Base-by-base conservation (phyloP, 2,888 invertebrate species). In the Sycophila texana region DNA sequence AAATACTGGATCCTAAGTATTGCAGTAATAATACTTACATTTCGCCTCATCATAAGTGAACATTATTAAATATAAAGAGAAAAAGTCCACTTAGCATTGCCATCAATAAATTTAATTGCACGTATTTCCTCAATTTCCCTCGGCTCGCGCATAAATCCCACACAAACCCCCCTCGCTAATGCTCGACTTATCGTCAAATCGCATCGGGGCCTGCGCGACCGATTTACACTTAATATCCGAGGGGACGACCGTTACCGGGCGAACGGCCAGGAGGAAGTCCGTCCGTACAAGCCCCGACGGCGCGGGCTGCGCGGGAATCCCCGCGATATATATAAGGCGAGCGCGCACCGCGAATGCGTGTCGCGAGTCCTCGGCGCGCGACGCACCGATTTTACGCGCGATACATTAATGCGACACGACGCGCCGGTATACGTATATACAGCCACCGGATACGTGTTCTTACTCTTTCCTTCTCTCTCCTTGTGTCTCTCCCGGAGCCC, bases 391-490 rank as follows among this genome's bases (percentile, higher is more conserved):
- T 88, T 87, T 83, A 85, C 84, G 81, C 80, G 84, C 86, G 88
- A 88, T 88, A 88, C 88, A 88, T 88, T 88, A 88, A 88, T 88
- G 88, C 87, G 82, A 85, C 85, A 85, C 84, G 85, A 83, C 83
- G 83, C 84, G 81, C 77, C 16, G 70, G 70, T 58, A 66, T 22
- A 22, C 39, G 16, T 20, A 30, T 10, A 16, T 47, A 18, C 39
- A 55, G 76, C 74, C 79, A 79, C 81, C 79, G 81, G 81, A 81
- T 79, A 39, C 39, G 81, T 71, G 76, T 81, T 81, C 79, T 81
- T 79, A 79, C 79, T 74, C 77, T 61, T 72, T 63, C 77, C 61
- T 53, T 30, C 68, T 47, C 55, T 66, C 26, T 51, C 26, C 63
- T 57, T 47, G 39, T 55, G n/a, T 55, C 49, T 55, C 67, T 63